Percentiles rank a stretch among this genome's conserved stretches.
Conservation (phyloP, 2,797 vertebrate genomes). For the Decapterus maruadsi region DNA sequence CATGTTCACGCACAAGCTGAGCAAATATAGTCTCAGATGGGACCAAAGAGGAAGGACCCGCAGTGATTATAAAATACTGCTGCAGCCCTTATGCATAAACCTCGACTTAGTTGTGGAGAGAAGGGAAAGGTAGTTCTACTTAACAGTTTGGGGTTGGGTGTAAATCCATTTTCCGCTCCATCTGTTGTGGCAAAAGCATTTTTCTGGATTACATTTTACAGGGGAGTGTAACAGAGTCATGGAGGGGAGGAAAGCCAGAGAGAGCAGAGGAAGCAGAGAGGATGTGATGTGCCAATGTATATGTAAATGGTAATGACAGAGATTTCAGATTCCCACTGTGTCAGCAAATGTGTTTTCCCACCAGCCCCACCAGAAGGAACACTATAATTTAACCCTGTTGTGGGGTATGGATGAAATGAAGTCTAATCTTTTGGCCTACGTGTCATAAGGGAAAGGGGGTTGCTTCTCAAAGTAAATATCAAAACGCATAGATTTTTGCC, state of each 20-base stretch:
- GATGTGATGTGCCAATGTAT: constrained; percentile 53
- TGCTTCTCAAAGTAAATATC: constrained; percentile 61
- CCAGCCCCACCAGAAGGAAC: constrained; percentile 28
- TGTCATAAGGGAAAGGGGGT: constrained; percentile 39
- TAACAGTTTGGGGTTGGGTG: constrained; percentile 62
- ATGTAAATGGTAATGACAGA: constrained; percentile 69
- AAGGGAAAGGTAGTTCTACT: constrained; percentile 54
- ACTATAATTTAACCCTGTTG: constrained; percentile 50
- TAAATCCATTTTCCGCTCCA: constrained; percentile 78
- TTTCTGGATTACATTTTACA: constrained; percentile 69
- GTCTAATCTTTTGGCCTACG: constrained; percentile 62
- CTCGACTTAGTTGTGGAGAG: constrained; percentile 29
- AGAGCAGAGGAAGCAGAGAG: constrained; percentile 18
- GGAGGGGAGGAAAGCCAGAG: constrained; percentile 32
- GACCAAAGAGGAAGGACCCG: constrained; percentile 21
- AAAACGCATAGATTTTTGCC: constrained; percentile 45
- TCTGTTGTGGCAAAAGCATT: constrained; percentile 73
- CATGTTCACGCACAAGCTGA: constrained; percentile 31
- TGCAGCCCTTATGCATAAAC: constrained; percentile 31
- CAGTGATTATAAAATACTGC: constrained; percentile 45
- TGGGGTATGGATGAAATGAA: constrained; percentile 49
- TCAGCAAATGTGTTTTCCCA: constrained; percentile 63
- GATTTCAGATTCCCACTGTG: constrained; percentile 57
- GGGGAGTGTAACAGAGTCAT: constrained; percentile 42
- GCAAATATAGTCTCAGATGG: constrained; percentile 35